Percentiles rank a stretch among this genome's conserved stretches.
Conservation (phyloP, 2,113 vertebrate genomes). For the Ailurus styani region DNA sequence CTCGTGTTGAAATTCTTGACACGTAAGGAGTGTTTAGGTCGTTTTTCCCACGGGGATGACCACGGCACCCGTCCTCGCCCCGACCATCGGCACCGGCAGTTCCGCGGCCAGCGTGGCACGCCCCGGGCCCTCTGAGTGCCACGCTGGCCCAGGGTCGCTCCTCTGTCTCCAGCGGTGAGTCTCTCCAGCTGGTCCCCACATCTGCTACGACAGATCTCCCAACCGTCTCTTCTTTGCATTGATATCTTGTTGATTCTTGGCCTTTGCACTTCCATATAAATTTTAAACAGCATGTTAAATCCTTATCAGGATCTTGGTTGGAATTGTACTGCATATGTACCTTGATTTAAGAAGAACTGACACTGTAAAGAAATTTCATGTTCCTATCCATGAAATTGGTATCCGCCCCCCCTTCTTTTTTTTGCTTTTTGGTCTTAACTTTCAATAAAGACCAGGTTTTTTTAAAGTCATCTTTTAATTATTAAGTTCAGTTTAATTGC, state of each 20-base stretch:
- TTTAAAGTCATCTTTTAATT: background rate
- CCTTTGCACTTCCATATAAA: background rate
- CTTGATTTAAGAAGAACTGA: background rate
- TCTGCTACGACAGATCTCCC: background rate
- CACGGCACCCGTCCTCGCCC: background rate
- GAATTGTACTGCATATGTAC: background rate
- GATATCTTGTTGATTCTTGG: background rate
- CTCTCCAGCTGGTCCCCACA: background rate
- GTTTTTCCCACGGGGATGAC: background rate
- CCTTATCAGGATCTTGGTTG: background rate
- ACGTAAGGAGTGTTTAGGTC: background rate
- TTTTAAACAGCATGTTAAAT: background rate
- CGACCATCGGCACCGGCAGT: background rate
- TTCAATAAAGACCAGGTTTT: background rate
- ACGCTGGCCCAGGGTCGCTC: background rate
- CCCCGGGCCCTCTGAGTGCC: no score
- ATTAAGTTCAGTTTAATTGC: background rate
- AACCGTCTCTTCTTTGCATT: rapidly evolving
- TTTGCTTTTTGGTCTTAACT: background rate
- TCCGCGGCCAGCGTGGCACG: background rate
- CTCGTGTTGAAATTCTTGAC: background rate
- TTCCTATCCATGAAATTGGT: background rate
- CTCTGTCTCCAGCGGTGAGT: background rate
- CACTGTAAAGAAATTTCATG: background rate
- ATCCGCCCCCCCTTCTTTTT: background rate